Conservation (phyloP, 2,797 vertebrate species). For the Melanotaenia nigrans region DNA sequence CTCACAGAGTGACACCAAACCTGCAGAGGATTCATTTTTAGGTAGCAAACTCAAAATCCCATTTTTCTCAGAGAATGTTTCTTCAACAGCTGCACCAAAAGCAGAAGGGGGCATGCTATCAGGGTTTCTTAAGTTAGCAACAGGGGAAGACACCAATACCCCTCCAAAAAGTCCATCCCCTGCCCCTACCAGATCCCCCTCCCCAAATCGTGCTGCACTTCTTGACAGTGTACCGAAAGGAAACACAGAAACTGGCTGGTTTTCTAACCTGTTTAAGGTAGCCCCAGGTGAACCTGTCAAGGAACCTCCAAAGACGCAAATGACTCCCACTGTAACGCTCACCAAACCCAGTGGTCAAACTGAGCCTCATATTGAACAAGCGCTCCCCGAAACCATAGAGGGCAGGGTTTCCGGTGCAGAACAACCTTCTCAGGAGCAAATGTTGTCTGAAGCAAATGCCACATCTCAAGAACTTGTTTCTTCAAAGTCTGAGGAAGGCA, state of each 20-base stretch:
- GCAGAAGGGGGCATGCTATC: constrained; percentile 81
- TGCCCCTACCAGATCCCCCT: constrained; percentile 55
- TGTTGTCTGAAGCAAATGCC: constrained; percentile 23
- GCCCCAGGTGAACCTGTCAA: constrained; percentile 68
- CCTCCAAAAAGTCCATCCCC: constrained; percentile 50
- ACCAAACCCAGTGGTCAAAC: constrained; percentile 62
- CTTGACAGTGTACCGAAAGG: constrained; percentile 80
- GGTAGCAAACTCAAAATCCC: constrained; percentile 86
- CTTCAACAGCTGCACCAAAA: constrained; percentile 64
- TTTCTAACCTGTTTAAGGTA: constrained; percentile 85
- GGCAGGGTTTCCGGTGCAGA: constrained; percentile 16
- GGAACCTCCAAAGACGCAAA: constrained; percentile 49
- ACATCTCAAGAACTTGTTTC: constrained; percentile 40
- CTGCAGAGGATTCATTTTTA: constrained; percentile 81
- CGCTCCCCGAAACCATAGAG: constrained; percentile 20
- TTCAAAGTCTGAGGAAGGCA: constrained; percentile 21
- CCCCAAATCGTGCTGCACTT: constrained; percentile 69
- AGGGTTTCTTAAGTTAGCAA: constrained; percentile 82
- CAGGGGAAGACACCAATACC: constrained; percentile 71
- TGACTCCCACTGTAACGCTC: constrained; percentile 64
- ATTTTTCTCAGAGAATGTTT: constrained; percentile 85
- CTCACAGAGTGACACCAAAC: constrained; percentile 69
- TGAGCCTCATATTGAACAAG: constrained; percentile 47
- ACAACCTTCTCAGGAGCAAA: constrained; percentile 31
- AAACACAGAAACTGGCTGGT: constrained; percentile 84